Evolutionary conservation across 2,797 vertebrate genomes (phyloP).

Genomic region (Tarsius wallacei): DNA sequence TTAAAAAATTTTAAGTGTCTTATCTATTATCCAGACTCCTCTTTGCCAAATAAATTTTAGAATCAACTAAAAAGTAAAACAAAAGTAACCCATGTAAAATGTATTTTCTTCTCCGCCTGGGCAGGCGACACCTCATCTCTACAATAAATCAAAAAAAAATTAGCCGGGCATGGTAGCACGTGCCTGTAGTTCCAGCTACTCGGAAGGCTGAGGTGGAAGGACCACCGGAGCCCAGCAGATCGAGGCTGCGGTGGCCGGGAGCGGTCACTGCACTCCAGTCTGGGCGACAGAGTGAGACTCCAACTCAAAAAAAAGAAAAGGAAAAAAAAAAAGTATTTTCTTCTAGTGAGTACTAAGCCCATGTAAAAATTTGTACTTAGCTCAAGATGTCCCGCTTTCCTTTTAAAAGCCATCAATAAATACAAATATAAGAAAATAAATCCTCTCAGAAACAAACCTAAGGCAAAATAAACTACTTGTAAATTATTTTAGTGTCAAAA

Average conservation of each 20-base stretch:
- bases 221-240: no score
- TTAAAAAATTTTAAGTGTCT: background rate
- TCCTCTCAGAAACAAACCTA: slow-evolving; percentile 48
- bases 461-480: slow-evolving; percentile 1
- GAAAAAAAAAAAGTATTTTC: slow-evolving; percentile 53
- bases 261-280: no score
- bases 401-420: slow-evolving; percentile 49
- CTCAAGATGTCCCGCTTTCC: slow-evolving; percentile 21
- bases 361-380: slow-evolving; percentile 4
- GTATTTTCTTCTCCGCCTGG: slow-evolving; percentile 37
- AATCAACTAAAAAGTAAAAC: slow-evolving; percentile 20
- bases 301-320: no score
- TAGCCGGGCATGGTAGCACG: no score
- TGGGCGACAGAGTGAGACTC: no score
- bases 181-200: no score
- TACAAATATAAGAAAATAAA: background rate
- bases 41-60: slow-evolving; percentile 28
- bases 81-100: slow-evolving; percentile 2
- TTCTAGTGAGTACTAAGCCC: slow-evolving; percentile 3
- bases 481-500: slow-evolving; percentile 51
- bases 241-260: no score
- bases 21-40: background rate
- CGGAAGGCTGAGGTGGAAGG: no score
- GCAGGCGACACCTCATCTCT: no score
- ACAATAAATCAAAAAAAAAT: no score